A percentile compares a stretch with the other conserved stretches of the same genome.
Conservation (phyloP, 2,113 vertebrate genomes). For the Bubo bubo region DNA sequence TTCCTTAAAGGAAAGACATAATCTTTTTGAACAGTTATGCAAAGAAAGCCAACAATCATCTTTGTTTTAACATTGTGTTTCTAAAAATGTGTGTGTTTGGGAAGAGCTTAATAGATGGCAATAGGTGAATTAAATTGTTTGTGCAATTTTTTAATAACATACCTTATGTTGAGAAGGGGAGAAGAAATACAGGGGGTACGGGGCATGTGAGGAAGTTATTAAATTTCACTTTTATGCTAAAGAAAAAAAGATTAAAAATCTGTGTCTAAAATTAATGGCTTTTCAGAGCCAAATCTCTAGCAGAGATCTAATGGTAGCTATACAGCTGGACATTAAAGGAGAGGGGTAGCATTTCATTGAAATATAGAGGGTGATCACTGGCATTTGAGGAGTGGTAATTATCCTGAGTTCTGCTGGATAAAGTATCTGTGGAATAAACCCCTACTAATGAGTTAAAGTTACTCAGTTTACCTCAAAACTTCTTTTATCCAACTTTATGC, state of each 20-base stretch:
- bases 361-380: not conserved
- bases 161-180: not conserved
- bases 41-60: not conserved
- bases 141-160: not conserved
- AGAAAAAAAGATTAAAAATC: not conserved
- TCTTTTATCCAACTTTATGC: not conserved
- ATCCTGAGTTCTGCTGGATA: not conserved
- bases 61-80: not conserved
- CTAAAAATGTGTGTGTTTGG: not conserved
- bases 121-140: not conserved
- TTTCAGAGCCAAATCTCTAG: not conserved
- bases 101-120: not conserved
- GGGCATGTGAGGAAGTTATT: not conserved
- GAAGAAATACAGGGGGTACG: not conserved
- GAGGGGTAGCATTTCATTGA: not conserved
- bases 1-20: not conserved
- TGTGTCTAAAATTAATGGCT: not conserved
- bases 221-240: not conserved
- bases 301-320: not conserved
- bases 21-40: not conserved
- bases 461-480: not conserved
- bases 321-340: not conserved
- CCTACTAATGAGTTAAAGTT: not conserved
- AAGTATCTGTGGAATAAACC: not conserved
- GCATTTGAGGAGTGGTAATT: not conserved